Base-by-base conservation (phyloP, 1,140 invertebrate species). In the Mercenaria mercenaria region DNA sequence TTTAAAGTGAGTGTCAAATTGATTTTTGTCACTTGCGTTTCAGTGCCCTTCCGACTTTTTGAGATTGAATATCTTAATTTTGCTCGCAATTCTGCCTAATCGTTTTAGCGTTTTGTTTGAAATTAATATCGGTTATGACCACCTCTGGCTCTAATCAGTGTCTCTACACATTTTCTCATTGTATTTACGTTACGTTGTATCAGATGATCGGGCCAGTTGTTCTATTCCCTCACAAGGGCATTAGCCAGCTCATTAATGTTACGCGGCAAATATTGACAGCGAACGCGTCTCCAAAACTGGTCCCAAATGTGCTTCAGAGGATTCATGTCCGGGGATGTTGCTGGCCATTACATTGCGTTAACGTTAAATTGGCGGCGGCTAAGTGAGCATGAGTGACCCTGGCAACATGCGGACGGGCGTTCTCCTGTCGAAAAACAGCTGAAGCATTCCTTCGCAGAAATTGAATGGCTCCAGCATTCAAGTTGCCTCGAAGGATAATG, bases 61-160 rank as follows among this genome's bases (percentile, higher is more conserved):
- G n/a, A n/a, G n/a, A n/a, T n/a, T n/a, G n/a, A 15, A 47, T 47
- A 47, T 8, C 43, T 47, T 47, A 15, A 61, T 11, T 61, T 61
- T 61, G 6, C 59, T 61, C 20, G 26, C 59, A n/a, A 61, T 8
- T 61, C 23, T 61, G 59, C 20, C 4, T 61, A 61, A 61, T 61
- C 8, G 8, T 61, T 8, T 8, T 11, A n/a, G n/a, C n/a, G 43
- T 29, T n/a, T n/a, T 61, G 23, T n/a, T 61, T 8, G 23, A 29
- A 8, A 4, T n/a, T 61, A 61, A n/a, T n/a, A 61, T 61, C 59
- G 4, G 23, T 61, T 72, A 72, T 72, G 67, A 41, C 67, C 67
- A 72, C 67, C 67, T 41, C 67, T 72, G 67, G 59, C 26, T n/a
- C 59, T 72, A 72, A 72, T 72, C 34, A 72, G 34, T 72, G 67